Base-by-base conservation (phyloP, 2,113 vertebrate species). In the Hippoglossus stenolepis region DNA sequence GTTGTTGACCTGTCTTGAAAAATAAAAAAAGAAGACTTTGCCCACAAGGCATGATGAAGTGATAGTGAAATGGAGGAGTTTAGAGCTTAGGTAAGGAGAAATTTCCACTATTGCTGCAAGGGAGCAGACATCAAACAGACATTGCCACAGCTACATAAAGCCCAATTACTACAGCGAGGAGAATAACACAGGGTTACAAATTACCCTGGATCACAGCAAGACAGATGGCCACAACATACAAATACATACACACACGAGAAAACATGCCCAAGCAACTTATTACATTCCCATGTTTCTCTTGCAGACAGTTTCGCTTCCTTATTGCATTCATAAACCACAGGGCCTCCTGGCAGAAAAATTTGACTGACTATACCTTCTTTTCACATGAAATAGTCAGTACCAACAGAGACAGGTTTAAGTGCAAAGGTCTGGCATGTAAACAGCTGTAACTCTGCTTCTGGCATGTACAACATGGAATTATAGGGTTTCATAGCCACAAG, bases 181-280 rank as follows among this genome's bases (percentile, higher is more conserved):
- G 0, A 84, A 77, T n/a, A 80, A 83, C 49, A 60, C 64, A 10
- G 3, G 56, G 56, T 80, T 76, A 86, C 59, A 80, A 79, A 87
- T 70, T 28, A 81, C 35, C 60, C 80, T 5, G 57, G 76, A 72
- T 60, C 61, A 38, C 56, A 69, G 58, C 53, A 58, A 83, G 64
- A 88, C 73, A 31, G 31, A 31, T 31, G 31, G 31, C 31, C 31
- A 31, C 31, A 75, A 74, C 66, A 56, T 15, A 23, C 45, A 23
- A 8, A 4, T 3, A 56, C 53, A 24, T 5, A 15, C 23, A 28
- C 23, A 28, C 15, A 59, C 18, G 21, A 14, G 13, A n/a, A 3
- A 9, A 23, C 53, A 24, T 24, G 2, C 21, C 28, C 57, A 58
- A 1, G 1, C 60, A 59, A 20, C 77, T 72, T 7, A 66, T 58